Conservation (phyloP, 2,888 invertebrate species). For the Helleia helle region DNA sequence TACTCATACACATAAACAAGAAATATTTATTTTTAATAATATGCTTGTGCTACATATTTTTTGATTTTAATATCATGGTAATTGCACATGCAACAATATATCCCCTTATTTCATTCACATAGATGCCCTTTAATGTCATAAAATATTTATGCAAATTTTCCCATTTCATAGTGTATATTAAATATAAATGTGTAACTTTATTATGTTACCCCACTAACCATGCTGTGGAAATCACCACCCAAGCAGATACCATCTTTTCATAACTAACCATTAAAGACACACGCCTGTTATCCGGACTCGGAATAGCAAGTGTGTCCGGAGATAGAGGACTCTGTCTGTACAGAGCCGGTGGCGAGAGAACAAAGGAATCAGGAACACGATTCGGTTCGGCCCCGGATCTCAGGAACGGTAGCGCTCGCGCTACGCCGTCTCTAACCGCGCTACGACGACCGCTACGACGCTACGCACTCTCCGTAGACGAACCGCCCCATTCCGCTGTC, state of each 20-base stretch:
- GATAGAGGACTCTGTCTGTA: slow-evolving; percentile 39
- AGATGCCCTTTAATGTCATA: no score
- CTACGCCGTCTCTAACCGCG: slow-evolving; percentile 48
- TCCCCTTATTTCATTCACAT: no score
- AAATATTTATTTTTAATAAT: no score
- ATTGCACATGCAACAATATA: no score
- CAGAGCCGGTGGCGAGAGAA: slow-evolving; percentile 38
- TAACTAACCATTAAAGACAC: slow-evolving; percentile 6
- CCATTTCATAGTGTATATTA: no score
- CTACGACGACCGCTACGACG: slow-evolving; percentile 76
- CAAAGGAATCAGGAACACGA: slow-evolving; percentile 47
- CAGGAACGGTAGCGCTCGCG: slow-evolving; percentile 47
- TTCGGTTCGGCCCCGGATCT: slow-evolving; percentile 77
- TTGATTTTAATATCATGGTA: no score
- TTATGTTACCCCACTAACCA: background rate
- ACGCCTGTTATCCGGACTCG: slow-evolving; percentile 18
- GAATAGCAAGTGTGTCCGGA: slow-evolving; percentile 22
- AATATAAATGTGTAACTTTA: no score
- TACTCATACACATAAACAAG: no score
- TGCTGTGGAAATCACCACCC: background rate
- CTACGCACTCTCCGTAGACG: slow-evolving; percentile 89
- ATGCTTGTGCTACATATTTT: no score
- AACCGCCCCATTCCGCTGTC: slow-evolving; percentile 72
- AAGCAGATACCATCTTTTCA: background rate
- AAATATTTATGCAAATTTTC: no score